Evolutionary conservation across 2,113 vertebrate genomes (phyloP).

Genomic region (Natator depressus): DNA sequence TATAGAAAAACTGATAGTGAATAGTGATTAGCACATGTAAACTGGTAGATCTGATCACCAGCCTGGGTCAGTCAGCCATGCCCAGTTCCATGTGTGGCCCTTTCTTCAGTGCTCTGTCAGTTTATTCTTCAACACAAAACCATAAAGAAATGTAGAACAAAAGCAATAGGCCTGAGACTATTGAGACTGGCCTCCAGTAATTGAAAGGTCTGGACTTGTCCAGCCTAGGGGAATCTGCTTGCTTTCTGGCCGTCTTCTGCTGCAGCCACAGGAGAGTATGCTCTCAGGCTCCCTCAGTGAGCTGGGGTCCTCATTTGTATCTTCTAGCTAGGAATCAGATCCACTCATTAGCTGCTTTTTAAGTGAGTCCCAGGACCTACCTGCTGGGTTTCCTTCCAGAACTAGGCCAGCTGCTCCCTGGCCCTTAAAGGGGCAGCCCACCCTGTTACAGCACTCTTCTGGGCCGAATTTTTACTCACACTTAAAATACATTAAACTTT

Average conservation of each 20-base stretch:
- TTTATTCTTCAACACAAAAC: not conserved
- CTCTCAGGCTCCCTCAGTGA: not conserved
- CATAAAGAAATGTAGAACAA: not conserved
- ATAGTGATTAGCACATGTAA: not conserved
- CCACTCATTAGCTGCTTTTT: not conserved
- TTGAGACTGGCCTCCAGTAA: not conserved
- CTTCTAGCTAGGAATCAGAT: not conserved
- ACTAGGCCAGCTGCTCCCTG: not conserved
- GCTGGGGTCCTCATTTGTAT: not conserved
- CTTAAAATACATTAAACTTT: not conserved
- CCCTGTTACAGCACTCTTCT: not conserved
- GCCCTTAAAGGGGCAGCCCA: not conserved
- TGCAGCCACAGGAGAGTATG: not conserved
- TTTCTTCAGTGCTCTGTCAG: not conserved
- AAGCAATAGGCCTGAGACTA: not conserved
- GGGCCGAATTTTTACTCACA: not conserved
- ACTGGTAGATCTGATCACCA: not conserved
- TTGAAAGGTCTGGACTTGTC: not conserved
- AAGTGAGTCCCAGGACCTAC: not conserved
- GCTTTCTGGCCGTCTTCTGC: not conserved
- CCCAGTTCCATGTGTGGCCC: not conserved
- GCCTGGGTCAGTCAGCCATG: not conserved
- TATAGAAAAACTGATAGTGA: not conserved
- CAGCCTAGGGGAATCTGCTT: not conserved
- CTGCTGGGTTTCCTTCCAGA: too few species aligned